phyloP scores from a whole-genome alignment of 2,888 invertebrate species.

The Parnassius glacialis region DNA sequence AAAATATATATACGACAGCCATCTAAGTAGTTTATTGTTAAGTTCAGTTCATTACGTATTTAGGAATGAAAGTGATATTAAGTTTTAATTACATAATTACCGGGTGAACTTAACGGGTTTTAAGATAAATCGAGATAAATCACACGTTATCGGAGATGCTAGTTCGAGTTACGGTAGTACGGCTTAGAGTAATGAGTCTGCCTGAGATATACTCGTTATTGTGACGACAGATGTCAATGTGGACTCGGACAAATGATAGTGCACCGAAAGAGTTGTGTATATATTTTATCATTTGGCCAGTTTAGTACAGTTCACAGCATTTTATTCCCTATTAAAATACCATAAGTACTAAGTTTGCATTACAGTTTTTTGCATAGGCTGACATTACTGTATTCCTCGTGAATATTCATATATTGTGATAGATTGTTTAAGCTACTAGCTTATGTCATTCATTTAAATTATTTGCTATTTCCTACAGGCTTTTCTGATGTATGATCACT shows the following conservation, averaged over 20 bases:
- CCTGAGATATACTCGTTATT: constrained; percentile 62
- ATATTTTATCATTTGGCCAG: constrained; percentile 27
- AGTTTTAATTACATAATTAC: constrained; percentile 16
- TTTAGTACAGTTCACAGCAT: constrained; percentile 10
- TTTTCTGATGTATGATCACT: background rate
- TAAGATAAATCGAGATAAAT: constrained; percentile 9
- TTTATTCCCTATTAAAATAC: constrained; percentile 11
- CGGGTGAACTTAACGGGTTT: constrained; percentile 5
- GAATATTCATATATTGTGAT: constrained; percentile 22
- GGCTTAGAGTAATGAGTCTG: constrained; percentile 59
- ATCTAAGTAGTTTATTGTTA: background rate
- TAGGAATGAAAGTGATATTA: constrained; percentile 17
- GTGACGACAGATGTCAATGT: constrained; percentile 62
- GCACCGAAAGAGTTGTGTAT: constrained; percentile 42
- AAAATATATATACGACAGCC: too few species aligned
- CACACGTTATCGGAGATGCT: constrained; percentile 27
- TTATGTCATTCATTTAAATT: constrained; percentile 1
- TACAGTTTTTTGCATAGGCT: background rate
- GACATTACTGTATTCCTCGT: background rate
- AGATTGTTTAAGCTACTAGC: constrained; percentile 3
- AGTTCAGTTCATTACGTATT: constrained; percentile 11
- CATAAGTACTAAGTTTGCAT: constrained; percentile 12
- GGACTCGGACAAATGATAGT: constrained; percentile 64
- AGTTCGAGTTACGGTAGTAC: constrained; percentile 50
- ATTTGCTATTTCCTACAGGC: constrained; percentile 2